Evolutionary conservation across 1,140 invertebrate species (phyloP).

Genomic region (Drosophila persimilis): DNA sequence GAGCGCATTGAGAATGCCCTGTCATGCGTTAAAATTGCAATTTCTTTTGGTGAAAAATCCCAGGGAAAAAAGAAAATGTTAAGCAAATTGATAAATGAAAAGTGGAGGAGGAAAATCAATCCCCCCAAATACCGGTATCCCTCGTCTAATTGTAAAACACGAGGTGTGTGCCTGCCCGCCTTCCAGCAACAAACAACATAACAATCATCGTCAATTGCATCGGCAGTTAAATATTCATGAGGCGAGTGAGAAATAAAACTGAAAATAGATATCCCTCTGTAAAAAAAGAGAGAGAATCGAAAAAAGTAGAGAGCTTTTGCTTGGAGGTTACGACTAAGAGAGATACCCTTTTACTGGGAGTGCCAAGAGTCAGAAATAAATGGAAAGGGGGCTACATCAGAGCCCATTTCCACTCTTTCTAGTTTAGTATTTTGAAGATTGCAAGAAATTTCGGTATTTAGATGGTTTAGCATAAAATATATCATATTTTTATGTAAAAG

Average conservation of each 20-base stretch:
- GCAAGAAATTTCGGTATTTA: no score
- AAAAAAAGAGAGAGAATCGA: not conserved
- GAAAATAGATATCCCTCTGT: slow-evolving; percentile 49
- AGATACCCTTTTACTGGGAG: no score
- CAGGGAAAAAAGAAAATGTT: slow-evolving; percentile 19
- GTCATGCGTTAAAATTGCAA: slow-evolving; percentile 80
- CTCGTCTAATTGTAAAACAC: slow-evolving; percentile 64
- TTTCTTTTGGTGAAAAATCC: slow-evolving; percentile 44
- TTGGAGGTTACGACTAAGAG: no score
- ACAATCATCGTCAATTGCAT: slow-evolving; percentile 74
- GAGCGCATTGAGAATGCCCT: slow-evolving; percentile 66
- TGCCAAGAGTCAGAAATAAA: no score
- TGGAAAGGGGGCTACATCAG: no score
- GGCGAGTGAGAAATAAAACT: slow-evolving; percentile 70
- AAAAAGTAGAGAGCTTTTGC: no score
- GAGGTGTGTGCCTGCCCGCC: not conserved
- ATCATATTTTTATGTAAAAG: no score
- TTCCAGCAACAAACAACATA: slow-evolving; percentile 51
- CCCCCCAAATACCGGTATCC: slow-evolving; percentile 2
- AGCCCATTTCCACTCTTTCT: no score
- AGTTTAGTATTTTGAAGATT: no score
- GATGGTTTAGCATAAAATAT: no score
- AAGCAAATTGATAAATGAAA: slow-evolving; percentile 74
- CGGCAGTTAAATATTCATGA: slow-evolving; percentile 75
- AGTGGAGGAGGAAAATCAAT: slow-evolving; percentile 25